Percentiles rank a stretch among this genome's conserved stretches.
These are phyloP conservation scores for Cacoxenus indagator DNA, from an alignment of 2,888 invertebrate species.

Conservation along the genomic window DNA sequence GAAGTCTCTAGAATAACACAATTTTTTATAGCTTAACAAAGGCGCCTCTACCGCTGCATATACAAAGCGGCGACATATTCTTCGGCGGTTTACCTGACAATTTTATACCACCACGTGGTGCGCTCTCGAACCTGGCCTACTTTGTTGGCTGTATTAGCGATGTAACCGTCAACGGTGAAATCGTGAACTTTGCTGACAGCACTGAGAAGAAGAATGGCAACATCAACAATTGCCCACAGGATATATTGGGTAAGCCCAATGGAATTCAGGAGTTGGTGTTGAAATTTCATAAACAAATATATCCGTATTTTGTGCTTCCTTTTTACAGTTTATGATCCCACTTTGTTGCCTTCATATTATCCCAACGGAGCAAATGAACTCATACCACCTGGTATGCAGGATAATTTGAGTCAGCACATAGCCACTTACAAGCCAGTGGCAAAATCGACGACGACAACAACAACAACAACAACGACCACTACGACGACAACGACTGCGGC, in stretches of 20 bases:
- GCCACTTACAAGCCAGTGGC: not conserved
- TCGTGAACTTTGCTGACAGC: constrained; percentile 82
- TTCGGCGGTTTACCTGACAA: constrained; percentile 87
- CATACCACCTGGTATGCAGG: constrained; percentile 42
- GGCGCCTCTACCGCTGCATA: constrained; percentile 75
- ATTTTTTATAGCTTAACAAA: constrained; percentile 72
- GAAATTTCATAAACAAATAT: too few relatives aligned
- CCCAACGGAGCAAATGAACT: constrained; percentile 56
- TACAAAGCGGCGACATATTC: constrained; percentile 81
- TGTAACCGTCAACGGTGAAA: constrained; percentile 86
- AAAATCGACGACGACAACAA: constrained; percentile 51
- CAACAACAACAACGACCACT: constrained; percentile 57
- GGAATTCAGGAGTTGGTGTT: not conserved
- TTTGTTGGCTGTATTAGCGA: constrained; percentile 95
- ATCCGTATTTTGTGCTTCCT: not conserved
- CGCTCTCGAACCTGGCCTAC: constrained; percentile 74
- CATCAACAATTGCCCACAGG: constrained; percentile 74
- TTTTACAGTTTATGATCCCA: constrained; percentile 62
- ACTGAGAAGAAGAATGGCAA: constrained; percentile 75
- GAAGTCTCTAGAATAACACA: not conserved
- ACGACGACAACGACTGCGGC: constrained; percentile 45
- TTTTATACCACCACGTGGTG: constrained; percentile 73
- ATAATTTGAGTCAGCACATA: constrained; percentile 31
- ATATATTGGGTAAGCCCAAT: constrained; percentile 55
- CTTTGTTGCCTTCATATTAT: constrained; percentile 56